These are phyloP conservation scores for Nestor notabilis DNA, from an alignment of 2,113 vertebrate genomes.

Conservation along the genomic window DNA sequence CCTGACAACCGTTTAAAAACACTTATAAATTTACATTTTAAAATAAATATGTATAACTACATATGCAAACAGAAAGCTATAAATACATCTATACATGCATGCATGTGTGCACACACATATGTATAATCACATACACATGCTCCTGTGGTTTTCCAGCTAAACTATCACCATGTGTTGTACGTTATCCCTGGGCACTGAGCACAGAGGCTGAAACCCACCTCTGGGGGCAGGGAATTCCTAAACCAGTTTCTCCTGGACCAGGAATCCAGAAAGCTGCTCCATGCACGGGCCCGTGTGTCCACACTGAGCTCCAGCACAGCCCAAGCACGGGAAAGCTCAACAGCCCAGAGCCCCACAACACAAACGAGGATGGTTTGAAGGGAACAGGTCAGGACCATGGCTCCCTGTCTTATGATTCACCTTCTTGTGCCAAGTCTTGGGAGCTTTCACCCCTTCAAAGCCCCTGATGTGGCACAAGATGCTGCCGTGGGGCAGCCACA, in stretches of 20 bases:
- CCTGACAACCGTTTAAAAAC: neutral
- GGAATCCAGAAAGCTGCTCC: neutral
- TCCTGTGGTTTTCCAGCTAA: conserved; percentile 20
- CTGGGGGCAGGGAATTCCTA: neutral
- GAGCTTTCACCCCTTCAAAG: neutral
- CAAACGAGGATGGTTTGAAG: rapidly evolving
- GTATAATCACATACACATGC: conserved; percentile 9
- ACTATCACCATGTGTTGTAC: neutral
- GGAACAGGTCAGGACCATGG: neutral
- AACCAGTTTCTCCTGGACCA: neutral
- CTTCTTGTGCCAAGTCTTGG: neutral
- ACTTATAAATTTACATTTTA: neutral
- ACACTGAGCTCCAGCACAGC: rapidly evolving
- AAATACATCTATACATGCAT: neutral
- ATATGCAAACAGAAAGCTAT: neutral
- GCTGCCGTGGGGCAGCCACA: rapidly evolving
- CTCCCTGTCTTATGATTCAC: neutral
- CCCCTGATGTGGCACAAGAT: neutral
- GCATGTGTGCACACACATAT: neutral
- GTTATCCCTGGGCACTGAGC: neutral
- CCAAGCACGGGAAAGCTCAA: neutral
- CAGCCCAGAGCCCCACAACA: neutral
- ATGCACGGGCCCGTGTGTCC: rapidly evolving
- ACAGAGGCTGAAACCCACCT: neutral
- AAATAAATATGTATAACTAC: neutral